Base-by-base conservation (phyloP, 2,888 invertebrate genomes). In the Aromia moschata region DNA sequence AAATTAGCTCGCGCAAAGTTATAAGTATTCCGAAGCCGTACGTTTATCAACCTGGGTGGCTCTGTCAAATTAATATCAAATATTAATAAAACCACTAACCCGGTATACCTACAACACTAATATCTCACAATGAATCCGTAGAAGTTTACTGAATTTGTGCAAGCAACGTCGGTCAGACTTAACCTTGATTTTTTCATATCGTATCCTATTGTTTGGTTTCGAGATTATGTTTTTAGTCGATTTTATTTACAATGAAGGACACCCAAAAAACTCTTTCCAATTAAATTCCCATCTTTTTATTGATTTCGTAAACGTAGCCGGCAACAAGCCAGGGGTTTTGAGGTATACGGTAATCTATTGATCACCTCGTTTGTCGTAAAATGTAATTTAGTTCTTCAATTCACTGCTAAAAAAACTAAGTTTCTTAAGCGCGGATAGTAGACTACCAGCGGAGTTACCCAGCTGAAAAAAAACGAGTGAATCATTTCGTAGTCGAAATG, bases 111-210 rank as follows among this genome's bases (percentile, higher is more conserved):
- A 43, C 43, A 47, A 47, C 41, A 45, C 33, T 41, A 58, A 58
- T 54, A 58, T 58, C 54, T 54, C 18, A 58, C 47, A 54, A 47
- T 11, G 58, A 58, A 58, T 44, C 58, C 58, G 37, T 54, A 54
- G 11, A 46, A 58, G 58, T 54, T 47, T 41, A 25, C 46, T 54
- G 33, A 53, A 43, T 54, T 58, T 58, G 44, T 45, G 58, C 58
- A 58, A 43, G 43, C 45, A 47, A 43, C 43, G 52, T 40, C 58
- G 38, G 38, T 40, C 49, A 18, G 25, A 38, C 37, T 46, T 18
- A 53, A 58, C 58, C 58, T 52, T 58, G 58, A 58, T 46, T 52
- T 52, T 53, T 49, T 41, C 36, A 10, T 33, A 15, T 43, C 37
- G 36, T 49, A 56, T 56, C 43, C 40, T 36, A 56, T 56, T 56